Conservation (phyloP, 2,888 invertebrate species). For the Drosophila nigricruria region DNA sequence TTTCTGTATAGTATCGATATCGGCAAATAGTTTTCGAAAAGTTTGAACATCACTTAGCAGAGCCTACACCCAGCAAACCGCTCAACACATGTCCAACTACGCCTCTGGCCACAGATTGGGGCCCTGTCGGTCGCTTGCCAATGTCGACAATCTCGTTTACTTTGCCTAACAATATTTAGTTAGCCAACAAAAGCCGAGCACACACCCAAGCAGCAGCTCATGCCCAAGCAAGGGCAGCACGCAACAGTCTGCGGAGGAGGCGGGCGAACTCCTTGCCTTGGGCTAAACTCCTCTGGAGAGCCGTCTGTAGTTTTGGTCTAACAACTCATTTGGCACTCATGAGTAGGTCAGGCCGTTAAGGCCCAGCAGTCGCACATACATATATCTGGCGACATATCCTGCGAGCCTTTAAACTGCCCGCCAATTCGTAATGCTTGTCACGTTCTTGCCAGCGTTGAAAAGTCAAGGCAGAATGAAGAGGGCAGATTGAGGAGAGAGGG, state of each 20-base stretch:
- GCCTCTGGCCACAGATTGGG: constrained; percentile 58
- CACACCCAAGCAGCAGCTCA: constrained; percentile 20
- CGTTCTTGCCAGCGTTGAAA: constrained; percentile 71
- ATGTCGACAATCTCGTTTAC: constrained; percentile 75
- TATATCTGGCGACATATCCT: constrained; percentile 65
- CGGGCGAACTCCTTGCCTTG: constrained; percentile 2
- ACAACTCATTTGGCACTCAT: constrained; percentile 79
- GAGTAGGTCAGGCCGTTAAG: constrained; percentile 80
- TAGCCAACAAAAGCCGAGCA: constrained; percentile 70
- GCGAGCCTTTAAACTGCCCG: constrained; percentile 66
- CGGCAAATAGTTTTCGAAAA: constrained; percentile 8
- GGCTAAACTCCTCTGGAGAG: constrained; percentile 44
- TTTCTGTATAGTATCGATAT: background rate
- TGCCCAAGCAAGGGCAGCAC: constrained; percentile 2
- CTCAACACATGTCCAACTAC: background rate
- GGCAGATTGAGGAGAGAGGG: background rate
- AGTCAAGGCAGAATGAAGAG: constrained; percentile 47
- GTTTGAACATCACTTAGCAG: constrained; percentile 15
- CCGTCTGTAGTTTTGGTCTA: constrained; percentile 43
- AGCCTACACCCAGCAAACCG: background rate
- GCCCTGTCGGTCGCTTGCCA: constrained; percentile 38
- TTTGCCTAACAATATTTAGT: constrained; percentile 80
- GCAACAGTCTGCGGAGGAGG: constrained; percentile 23
- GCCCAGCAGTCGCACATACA: constrained; percentile 37
- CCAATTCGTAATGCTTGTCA: constrained; percentile 68